Conservation (phyloP, 2,797 vertebrate species). For the Tinamus major region DNA sequence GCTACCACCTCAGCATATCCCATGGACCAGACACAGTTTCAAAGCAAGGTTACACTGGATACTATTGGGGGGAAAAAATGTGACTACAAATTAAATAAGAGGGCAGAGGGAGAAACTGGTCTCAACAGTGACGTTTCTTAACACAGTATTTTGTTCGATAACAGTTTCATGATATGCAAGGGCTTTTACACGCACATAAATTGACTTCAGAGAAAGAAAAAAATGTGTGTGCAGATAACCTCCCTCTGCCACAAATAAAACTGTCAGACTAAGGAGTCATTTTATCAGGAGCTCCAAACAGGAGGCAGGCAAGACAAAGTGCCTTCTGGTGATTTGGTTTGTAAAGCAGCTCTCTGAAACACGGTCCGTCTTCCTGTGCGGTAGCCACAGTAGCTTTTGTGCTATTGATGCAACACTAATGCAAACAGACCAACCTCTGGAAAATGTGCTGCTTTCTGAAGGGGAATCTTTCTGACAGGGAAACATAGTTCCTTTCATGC, state of each 20-base stretch:
- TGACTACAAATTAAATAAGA: not conserved
- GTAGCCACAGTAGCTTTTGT: not conserved
- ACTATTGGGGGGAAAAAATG: not conserved
- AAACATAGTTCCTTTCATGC: not conserved
- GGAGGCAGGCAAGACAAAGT: not conserved
- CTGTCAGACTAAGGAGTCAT: not conserved
- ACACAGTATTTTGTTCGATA: not conserved
- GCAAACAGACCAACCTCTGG: not conserved
- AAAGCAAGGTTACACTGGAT: not conserved
- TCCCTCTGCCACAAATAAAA: not conserved
- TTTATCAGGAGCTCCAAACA: not conserved
- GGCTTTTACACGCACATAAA: not conserved
- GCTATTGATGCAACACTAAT: not conserved
- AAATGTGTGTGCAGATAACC: not conserved
- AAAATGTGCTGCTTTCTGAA: not conserved
- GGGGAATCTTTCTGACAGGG: not conserved
- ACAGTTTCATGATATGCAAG: not conserved
- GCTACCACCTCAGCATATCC: not conserved
- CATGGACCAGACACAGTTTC: not conserved
- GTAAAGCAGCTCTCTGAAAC: conserved; percentile 6
- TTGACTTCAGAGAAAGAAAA: not conserved
- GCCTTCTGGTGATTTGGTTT: not conserved
- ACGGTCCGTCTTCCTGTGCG: not conserved
- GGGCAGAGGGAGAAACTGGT: not conserved
- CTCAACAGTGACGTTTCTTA: not conserved